Base-by-base conservation (phyloP, 2,113 vertebrate species). In the Ammospiza nelsoni region DNA sequence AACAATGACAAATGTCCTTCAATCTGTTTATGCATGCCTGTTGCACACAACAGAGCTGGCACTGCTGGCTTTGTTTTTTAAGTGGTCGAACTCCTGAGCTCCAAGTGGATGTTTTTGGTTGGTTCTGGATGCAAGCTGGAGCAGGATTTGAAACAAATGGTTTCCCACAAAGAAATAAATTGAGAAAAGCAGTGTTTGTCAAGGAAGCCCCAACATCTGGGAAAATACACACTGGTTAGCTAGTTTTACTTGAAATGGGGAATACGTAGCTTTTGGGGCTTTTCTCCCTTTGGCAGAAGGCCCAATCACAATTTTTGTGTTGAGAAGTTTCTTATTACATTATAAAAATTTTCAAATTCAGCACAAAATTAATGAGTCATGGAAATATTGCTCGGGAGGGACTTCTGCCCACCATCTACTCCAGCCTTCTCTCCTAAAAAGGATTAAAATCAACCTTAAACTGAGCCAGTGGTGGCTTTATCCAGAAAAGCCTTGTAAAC, bases 1-100 rank as follows among this genome's bases (percentile, higher is more conserved):
- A 90, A 73, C 59, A 92, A 71, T 84, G 86, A 90, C 76, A 88
- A 94, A 92, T n/a, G 65, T 67, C 67, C 81, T 76, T 92, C 88
- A 46, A 76, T 71, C n/a, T 37, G 5, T 68, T 90, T 69, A 8
- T 37, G 48, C 41, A 39, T 35, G 83, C 63, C 55, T 66, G 16
- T 8, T 62, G 72, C 83, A 90, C 51, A 89, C 72, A 95, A 46
- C 76, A 83, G 28, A 94, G 58, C 10, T 71, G 65, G 39, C 84
- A 67, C 18, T 63, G 46, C 72, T 86, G 66, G 1, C 33, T 73
- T 86, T 9, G 7, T 52, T 63, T 90, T 74, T 44, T 2, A 90
- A 91, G 74, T 69, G 78, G 67, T 54, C 54, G 28, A 21, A 35
- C 22, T 73, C 71, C 35, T 66, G 55, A 86, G 63, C 35, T 94